A percentile compares a stretch with the other conserved stretches of the same genome.
Conservation (phyloP, 2,888 invertebrate genomes). For the Ferrisia virgata region DNA sequence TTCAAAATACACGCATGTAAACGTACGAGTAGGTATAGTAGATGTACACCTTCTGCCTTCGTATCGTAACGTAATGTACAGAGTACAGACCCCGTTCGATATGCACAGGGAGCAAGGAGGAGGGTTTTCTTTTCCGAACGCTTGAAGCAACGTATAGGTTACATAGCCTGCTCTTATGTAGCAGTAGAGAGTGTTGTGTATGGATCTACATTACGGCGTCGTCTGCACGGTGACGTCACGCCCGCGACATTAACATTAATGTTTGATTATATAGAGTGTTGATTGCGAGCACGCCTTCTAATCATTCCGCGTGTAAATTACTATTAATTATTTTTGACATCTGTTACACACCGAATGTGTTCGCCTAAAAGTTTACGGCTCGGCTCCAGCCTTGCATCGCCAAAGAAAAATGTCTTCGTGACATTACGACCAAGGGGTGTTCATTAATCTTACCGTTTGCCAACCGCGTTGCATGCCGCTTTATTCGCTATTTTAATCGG, state of each 20-base stretch:
- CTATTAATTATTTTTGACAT: constrained; percentile 42
- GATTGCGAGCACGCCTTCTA: constrained; percentile 42
- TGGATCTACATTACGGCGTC: not conserved
- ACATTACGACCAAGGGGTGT: constrained; percentile 4
- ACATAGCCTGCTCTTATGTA: not conserved
- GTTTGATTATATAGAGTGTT: constrained; percentile 37
- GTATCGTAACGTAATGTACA: no score
- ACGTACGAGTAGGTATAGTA: no score
- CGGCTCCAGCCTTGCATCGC: not conserved
- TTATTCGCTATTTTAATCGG: constrained; percentile 11
- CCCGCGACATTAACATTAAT: constrained; percentile 31
- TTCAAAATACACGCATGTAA: no score
- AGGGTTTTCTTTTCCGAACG: not conserved
- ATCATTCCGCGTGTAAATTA: constrained; percentile 34
- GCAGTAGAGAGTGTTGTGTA: no score
- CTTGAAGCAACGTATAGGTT: not conserved
- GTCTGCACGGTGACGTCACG: constrained; percentile 17
- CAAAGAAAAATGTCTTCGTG: constrained; percentile 27
- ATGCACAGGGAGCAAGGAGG: no score
- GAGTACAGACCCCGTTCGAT: no score
- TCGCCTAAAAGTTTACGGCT: not conserved
- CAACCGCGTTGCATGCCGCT: not conserved
- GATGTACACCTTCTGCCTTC: no score
- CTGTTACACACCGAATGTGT: constrained; percentile 2
- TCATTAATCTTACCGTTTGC: constrained; percentile 16